phyloP scores from a whole-genome alignment of 37 sponge, comb jelly and placozoan species.

The Oopsacas minuta region DNA sequence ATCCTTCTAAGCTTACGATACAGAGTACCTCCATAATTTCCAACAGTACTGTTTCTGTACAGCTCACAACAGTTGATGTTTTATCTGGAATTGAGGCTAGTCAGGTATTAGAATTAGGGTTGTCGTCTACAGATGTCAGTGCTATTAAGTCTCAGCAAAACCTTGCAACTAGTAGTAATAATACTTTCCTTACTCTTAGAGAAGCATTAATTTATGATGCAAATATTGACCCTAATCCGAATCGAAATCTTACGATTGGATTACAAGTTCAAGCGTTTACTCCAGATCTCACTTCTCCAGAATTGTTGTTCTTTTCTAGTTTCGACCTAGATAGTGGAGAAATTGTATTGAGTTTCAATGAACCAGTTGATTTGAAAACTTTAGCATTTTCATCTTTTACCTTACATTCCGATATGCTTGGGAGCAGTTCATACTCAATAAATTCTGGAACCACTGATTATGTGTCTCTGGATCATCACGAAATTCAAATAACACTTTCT shows the following conservation, averaged over 20 bases:
- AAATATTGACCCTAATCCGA: constrained; percentile 39
- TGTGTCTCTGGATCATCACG: neutral
- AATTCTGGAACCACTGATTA: neutral
- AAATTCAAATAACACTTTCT: neutral
- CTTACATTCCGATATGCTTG: constrained; percentile 29
- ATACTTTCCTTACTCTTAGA: constrained; percentile 47
- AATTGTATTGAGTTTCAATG: constrained; percentile 45
- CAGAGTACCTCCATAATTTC: constrained; percentile 30
- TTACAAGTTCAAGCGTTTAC: constrained; percentile 33
- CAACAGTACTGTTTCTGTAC: neutral
- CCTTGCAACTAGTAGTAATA: constrained; percentile 30
- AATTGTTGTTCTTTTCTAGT: constrained; percentile 45
- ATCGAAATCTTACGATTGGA: neutral
- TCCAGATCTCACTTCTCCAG: constrained; percentile 42
- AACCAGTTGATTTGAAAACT: constrained; percentile 44
- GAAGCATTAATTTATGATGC: constrained; percentile 42
- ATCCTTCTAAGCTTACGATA: constrained; percentile 33
- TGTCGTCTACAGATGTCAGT: constrained; percentile 45
- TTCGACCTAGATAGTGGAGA: constrained; percentile 49
- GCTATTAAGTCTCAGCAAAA: constrained; percentile 45
- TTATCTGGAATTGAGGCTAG: constrained; percentile 26
- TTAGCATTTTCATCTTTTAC: constrained; percentile 43
- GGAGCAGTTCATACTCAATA: neutral
- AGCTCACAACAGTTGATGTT: constrained; percentile 18
- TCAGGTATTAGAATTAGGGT: constrained; percentile 26